A percentile compares a stretch with the other conserved stretches of the same genome.
phyloP scores from a whole-genome alignment of 2,113 vertebrate genomes.

The Zonotrichia leucophrys region DNA sequence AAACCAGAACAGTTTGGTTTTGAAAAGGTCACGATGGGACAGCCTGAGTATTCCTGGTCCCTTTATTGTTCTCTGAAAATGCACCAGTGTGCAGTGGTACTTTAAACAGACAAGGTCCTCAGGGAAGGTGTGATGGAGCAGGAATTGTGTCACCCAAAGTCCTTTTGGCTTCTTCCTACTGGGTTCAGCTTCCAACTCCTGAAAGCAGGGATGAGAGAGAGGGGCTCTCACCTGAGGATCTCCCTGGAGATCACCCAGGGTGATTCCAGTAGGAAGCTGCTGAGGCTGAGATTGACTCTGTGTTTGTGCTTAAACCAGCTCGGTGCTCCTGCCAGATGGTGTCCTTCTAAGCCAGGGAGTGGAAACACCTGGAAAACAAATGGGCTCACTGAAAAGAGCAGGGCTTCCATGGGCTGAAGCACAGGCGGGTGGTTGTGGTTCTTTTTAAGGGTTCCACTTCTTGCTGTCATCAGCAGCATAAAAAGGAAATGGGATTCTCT shows the following conservation, averaged over 20 bases:
- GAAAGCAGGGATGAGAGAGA: not conserved
- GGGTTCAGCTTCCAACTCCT: not conserved
- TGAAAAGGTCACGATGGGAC: not conserved
- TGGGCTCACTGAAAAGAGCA: not conserved
- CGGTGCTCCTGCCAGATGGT: constrained; percentile 23
- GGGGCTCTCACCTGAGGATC: not conserved
- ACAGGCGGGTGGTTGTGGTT: accelerated
- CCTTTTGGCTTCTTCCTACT: not conserved
- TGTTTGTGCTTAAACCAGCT: not conserved
- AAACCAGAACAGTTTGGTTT: not conserved
- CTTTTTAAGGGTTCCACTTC: not conserved
- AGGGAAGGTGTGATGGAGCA: not conserved
- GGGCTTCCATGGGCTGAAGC: not conserved
- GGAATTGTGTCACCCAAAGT: not conserved
- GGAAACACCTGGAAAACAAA: not conserved
- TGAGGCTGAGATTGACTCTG: not conserved
- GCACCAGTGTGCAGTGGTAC: not conserved
- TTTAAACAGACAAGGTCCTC: not conserved
- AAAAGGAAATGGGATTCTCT: not conserved
- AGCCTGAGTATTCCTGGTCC: not conserved
- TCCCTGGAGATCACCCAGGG: not conserved
- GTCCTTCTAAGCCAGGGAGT: constrained; percentile 17
- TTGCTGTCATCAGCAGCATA: not conserved
- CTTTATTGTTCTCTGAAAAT: not conserved
- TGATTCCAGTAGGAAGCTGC: not conserved